phyloP scores from a whole-genome alignment of 2,113 vertebrate species.

The Zosterops pallidus region DNA sequence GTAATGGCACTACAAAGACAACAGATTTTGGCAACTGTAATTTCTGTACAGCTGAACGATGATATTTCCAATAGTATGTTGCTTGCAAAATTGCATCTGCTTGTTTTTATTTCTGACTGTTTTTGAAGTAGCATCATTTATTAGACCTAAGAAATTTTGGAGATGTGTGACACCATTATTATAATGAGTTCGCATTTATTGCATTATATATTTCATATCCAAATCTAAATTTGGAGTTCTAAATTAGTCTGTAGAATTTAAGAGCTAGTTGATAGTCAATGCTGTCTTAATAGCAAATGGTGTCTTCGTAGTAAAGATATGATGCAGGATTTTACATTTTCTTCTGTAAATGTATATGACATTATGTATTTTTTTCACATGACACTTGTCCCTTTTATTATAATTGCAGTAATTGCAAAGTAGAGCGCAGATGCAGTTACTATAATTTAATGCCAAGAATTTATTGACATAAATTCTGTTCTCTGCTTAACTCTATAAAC shows the following conservation, averaged over 20 bases:
- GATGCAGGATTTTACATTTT: not conserved
- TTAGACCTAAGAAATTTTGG: not conserved
- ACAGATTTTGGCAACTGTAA: slow-evolving; percentile 41
- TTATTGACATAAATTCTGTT: not conserved
- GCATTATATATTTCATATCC: not conserved
- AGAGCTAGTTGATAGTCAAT: not conserved
- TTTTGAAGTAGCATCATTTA: slow-evolving; percentile 1
- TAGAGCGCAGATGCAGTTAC: not conserved
- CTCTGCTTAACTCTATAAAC: not conserved
- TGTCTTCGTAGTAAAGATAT: not conserved
- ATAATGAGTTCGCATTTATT: not conserved
- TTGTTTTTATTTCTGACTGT: slow-evolving; percentile 20
- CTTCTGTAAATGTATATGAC: not conserved
- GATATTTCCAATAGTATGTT: slow-evolving; percentile 45
- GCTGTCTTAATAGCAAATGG: not conserved
- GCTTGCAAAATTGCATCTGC: slow-evolving; percentile 29
- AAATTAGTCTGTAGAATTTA: not conserved
- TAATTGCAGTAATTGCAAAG: not conserved
- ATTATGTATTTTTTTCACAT: not conserved
- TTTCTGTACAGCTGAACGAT: slow-evolving; percentile 12
- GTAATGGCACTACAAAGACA: slow-evolving; percentile 30
- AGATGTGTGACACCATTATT: not conserved
- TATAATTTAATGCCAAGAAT: not conserved
- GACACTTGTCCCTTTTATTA: not conserved
- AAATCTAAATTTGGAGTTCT: not conserved